These are phyloP conservation scores for Acanthosepion lycidas DNA, from an alignment of 2,888 invertebrate genomes.

Conservation along the genomic window DNA sequence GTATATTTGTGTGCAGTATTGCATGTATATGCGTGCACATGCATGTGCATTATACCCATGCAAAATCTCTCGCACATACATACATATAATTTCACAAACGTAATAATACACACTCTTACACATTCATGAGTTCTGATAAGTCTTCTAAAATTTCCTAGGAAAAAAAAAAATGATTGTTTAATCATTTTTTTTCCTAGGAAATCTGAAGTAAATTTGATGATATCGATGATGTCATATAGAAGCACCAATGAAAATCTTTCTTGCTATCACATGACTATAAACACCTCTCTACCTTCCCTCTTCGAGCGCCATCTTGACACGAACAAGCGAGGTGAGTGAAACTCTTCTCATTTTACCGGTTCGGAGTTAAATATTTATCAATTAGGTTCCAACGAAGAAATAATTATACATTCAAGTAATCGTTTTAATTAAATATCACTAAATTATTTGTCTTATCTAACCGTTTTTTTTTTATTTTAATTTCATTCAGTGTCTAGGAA, in stretches of 20 bases:
- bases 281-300: not conserved
- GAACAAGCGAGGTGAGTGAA: not conserved
- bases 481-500: not conserved
- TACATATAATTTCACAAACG: not conserved
- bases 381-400: no score
- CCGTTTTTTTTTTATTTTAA: not conserved
- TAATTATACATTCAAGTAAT: not conserved
- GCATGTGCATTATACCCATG: not conserved
- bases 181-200: no score
- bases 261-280: not conserved
- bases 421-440: not conserved
- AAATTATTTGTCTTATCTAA: not conserved
- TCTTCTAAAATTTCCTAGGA: no score
- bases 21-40: not conserved
- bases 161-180: no score
- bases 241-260: not conserved
- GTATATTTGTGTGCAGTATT: not conserved
- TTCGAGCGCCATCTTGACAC: conserved; percentile 43
- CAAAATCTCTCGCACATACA: not conserved
- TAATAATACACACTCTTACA: not conserved
- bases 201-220: not conserved
- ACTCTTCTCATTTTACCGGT: not conserved
- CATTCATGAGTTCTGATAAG: no score
- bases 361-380: not conserved
- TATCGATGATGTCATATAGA: not conserved